A percentile compares a stretch with the other conserved stretches of the same genome.
phyloP scores from a whole-genome alignment of 2,797 vertebrate species.

The Ctenopoma multispine region DNA sequence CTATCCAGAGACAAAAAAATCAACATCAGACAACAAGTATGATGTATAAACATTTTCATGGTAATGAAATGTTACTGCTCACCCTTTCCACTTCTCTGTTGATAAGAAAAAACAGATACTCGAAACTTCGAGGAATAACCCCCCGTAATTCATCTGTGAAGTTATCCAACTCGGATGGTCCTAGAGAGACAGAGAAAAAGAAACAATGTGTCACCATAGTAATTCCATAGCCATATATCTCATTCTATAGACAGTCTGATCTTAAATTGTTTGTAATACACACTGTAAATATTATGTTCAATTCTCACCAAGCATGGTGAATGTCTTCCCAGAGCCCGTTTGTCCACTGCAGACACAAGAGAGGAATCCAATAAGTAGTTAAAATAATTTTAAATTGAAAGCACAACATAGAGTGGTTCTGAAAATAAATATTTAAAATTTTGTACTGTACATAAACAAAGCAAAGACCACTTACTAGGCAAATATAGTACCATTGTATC shows the following conservation, averaged over 20 bases:
- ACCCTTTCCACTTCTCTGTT: conserved; percentile 94
- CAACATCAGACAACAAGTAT: conserved; percentile 2
- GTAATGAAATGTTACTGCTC: conserved; percentile 33
- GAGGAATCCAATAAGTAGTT: not conserved
- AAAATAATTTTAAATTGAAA: too few relatives aligned
- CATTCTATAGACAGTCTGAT: not conserved
- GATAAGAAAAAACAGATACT: conserved; percentile 96
- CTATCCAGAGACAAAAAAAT: conserved; percentile 67
- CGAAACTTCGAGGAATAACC: conserved; percentile 97
- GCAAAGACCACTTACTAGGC: conserved; percentile 91
- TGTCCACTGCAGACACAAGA: conserved; percentile 87
- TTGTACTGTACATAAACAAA: not conserved
- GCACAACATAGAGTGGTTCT: not conserved
- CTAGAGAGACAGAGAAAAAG: conserved; percentile 70
- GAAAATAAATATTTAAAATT: not conserved
- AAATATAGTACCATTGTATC: conserved; percentile 98
- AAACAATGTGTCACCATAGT: not conserved
- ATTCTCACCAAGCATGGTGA: conserved; percentile 96
- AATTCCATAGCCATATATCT: not conserved
- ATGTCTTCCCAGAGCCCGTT: conserved; percentile 97
- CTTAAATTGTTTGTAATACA: not conserved
- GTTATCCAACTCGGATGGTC: conserved; percentile 92
- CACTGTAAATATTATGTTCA: not conserved
- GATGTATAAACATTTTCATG: not conserved
- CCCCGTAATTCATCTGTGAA: conserved; percentile 94